A percentile compares a stretch with the other conserved stretches of the same genome.
phyloP scores from a whole-genome alignment of 2,113 vertebrate species.

The Nothobranchius furzeri region DNA sequence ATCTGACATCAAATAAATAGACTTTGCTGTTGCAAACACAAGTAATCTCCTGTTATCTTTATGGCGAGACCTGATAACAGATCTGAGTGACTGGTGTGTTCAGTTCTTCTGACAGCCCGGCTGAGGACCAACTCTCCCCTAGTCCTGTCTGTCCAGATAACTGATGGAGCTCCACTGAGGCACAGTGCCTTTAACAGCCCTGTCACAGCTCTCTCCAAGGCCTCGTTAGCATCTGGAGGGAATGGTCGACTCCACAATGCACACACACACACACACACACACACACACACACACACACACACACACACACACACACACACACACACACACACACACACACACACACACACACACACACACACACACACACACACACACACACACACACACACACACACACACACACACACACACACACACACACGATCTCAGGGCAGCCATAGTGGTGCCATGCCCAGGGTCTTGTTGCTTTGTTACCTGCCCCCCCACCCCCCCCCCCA shows the following conservation, averaged over 20 bases:
- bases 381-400: too few relatives aligned
- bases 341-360: neutral
- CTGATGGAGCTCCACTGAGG: slow-evolving; percentile 28
- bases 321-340: neutral
- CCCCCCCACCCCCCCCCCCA: too few relatives aligned
- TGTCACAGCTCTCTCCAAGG: slow-evolving; percentile 46
- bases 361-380: neutral
- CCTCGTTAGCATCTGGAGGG: slow-evolving; percentile 46
- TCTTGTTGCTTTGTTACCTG: slow-evolving; percentile 29
- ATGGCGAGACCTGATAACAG: slow-evolving; percentile 51
- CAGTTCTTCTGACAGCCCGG: slow-evolving; percentile 41
- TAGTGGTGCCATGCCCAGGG: slow-evolving; percentile 8
- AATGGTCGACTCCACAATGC: slow-evolving; percentile 19
- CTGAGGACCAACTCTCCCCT: slow-evolving; percentile 27
- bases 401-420: neutral
- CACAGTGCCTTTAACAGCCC: slow-evolving; percentile 42
- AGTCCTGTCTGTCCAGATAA: slow-evolving; percentile 41
- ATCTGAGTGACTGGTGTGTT: slow-evolving; percentile 55
- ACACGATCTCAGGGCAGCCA: slow-evolving; percentile 16
- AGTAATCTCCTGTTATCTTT: slow-evolving; percentile 62
- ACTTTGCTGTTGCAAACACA: slow-evolving; percentile 41
- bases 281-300: too few relatives aligned
- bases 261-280: slow-evolving; percentile 3
- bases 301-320: too few relatives aligned
- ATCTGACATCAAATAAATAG: slow-evolving; percentile 57